phyloP scores from a whole-genome alignment of 2,113 vertebrate species.

The Caranx melampygus region DNA sequence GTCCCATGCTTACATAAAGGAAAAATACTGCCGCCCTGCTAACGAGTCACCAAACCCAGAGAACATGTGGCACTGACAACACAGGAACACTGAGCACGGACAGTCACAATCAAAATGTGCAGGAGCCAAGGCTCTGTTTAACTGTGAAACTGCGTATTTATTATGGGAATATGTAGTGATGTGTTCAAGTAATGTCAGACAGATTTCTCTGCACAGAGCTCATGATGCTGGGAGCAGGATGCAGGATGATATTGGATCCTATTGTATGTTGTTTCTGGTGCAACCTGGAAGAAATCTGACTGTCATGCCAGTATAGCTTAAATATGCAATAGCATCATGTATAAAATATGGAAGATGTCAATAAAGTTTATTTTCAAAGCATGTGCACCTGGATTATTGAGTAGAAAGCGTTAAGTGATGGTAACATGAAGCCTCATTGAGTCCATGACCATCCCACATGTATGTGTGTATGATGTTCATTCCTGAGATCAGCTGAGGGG shows the following conservation, averaged over 20 bases:
- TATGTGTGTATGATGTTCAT: neutral
- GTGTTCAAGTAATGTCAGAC: neutral
- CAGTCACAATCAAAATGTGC: neutral
- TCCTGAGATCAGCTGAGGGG: slow-evolving; percentile 12
- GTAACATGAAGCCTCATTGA: neutral
- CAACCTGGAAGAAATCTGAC: neutral
- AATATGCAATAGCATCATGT: slow-evolving; percentile 40
- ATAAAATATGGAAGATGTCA: slow-evolving; percentile 10
- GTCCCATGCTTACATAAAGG: slow-evolving; percentile 78
- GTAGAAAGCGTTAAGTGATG: neutral
- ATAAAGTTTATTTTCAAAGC: slow-evolving; percentile 61
- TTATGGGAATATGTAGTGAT: neutral
- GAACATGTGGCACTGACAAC: slow-evolving; percentile 7
- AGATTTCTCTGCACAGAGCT: neutral
- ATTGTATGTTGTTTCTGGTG: neutral
- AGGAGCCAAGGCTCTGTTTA: neutral
- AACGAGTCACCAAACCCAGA: slow-evolving; percentile 28
- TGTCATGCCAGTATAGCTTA: slow-evolving; percentile 10
- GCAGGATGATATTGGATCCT: neutral
- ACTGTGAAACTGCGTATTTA: neutral
- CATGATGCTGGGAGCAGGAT: neutral
- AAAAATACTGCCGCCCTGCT: slow-evolving; percentile 43
- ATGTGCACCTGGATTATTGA: neutral
- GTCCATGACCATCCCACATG: neutral
- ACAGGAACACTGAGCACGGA: neutral